Percentiles rank a stretch among this genome's conserved stretches.
Evolutionary conservation across 2,797 vertebrate species (phyloP).

Genomic region (Poecilia velifera): DNA sequence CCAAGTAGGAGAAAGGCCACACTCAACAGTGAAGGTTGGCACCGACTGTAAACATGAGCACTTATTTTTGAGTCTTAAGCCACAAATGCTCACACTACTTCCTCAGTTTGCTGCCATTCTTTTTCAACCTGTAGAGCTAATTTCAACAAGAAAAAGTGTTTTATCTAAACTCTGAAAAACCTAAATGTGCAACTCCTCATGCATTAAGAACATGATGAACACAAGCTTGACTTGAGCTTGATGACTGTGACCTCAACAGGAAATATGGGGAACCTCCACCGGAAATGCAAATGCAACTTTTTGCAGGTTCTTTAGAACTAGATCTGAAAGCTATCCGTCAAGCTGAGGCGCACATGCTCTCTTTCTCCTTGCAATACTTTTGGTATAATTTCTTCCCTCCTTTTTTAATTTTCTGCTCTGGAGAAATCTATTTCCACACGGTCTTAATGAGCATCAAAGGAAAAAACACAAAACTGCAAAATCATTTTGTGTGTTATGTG

Average conservation of each 20-base stretch:
- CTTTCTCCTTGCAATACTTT: constrained; percentile 5
- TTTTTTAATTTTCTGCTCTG: background rate
- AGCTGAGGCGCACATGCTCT: background rate
- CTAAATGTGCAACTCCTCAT: background rate
- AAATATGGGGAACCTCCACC: constrained; percentile 56
- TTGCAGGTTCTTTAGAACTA: constrained; percentile 44
- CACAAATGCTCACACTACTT: background rate
- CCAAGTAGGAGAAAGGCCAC: constrained; percentile 7
- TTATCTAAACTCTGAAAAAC: background rate
- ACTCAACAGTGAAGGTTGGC: background rate
- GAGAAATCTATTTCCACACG: background rate
- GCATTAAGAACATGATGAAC: background rate
- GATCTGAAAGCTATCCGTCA: constrained; percentile 25
- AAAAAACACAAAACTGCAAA: background rate
- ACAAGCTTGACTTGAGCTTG: constrained; percentile 3
- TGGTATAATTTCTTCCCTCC: background rate
- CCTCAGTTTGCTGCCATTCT: background rate
- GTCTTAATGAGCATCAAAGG: background rate
- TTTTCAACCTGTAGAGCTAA: background rate
- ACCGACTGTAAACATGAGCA: background rate
- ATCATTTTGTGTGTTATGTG: background rate
- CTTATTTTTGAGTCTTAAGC: background rate
- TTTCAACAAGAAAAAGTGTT: background rate
- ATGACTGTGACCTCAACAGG: constrained; percentile 49
- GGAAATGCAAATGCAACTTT: constrained; percentile 59